Base-by-base conservation (phyloP, 2,888 invertebrate species). In the Myathropa florea region DNA sequence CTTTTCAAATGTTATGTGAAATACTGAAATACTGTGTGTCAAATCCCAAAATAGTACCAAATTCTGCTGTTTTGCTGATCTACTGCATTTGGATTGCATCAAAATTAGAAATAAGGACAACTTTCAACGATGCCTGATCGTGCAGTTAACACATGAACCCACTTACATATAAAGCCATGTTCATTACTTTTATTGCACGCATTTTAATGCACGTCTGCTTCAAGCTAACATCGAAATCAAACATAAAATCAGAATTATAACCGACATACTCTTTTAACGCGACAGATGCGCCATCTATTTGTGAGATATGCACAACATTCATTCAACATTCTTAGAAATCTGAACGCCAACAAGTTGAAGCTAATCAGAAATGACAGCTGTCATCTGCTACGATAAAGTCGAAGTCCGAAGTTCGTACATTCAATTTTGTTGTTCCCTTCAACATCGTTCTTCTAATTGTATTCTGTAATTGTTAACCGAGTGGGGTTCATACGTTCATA, bases 381-480 rank as follows among this genome's bases (percentile, higher is more conserved):
- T 84, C 84, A 80, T 4, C 30, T 23, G 26, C 21, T 33, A 18
- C 46, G 39, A 33, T 18, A 46, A 33, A 67, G 36, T 21, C 65
- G 79, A 81, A 84, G 84, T 84, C 84, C 84, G 76, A 84, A 84
- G 84, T 84, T 84, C 80, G 76, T 71, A 24, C 28, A 65, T 33
- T 75, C 28, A 39, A 76, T 76, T 80, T 71, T 33, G 65, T 80
- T 80, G 67, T 80, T 84, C 76, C 33, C 70, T 55, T 46, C 53
- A 55, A 71, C 79, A 68, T 33, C 46, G 23, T 72, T 79, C 67
- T 79, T 70, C 71, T 71, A 75, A 80, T 84, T 76, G 65, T 84
- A 24, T 60, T 76, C 71, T 75, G 70, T 83, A 79, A 79, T 70
- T 70, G 59, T 68, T 77, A 21, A 55, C 39, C 76, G 26, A 65